These are phyloP conservation scores for Gambusia affinis DNA, from an alignment of 2,113 vertebrate species.

Conservation along the genomic window DNA sequence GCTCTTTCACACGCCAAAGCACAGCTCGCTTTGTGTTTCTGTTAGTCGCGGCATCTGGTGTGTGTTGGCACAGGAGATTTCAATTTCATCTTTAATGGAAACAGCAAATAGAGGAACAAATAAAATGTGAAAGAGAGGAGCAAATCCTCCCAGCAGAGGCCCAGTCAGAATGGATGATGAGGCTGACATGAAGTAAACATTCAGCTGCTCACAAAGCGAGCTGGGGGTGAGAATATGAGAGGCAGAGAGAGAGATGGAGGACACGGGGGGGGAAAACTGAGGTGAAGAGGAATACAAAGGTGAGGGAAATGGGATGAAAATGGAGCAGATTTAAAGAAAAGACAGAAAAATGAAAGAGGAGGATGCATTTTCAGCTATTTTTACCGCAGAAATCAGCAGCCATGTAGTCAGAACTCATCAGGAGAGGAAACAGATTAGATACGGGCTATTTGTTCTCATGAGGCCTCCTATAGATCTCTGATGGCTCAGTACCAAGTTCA, in stretches of 20 bases:
- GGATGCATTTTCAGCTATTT: slow-evolving; percentile 39
- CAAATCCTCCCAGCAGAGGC: slow-evolving; percentile 58
- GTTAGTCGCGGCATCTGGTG: slow-evolving; percentile 38
- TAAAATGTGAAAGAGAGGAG: slow-evolving; percentile 56
- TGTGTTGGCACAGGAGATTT: slow-evolving; percentile 56
- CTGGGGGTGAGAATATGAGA: slow-evolving; percentile 19
- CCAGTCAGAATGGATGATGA: slow-evolving; percentile 61
- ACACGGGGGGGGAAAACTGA: slow-evolving; percentile 2
- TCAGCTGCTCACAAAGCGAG: slow-evolving; percentile 43
- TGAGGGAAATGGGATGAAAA: slow-evolving; percentile 18
- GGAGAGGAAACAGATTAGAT: slow-evolving; percentile 69
- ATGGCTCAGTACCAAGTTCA: slow-evolving; percentile 48
- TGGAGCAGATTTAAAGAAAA: slow-evolving; percentile 5
- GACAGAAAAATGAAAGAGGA: slow-evolving; percentile 5
- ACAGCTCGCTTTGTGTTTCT: slow-evolving; percentile 44
- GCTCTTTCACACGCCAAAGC: slow-evolving; percentile 60
- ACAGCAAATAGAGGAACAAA: slow-evolving; percentile 67
- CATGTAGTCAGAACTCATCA: slow-evolving; percentile 53
- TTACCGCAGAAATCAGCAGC: slow-evolving; percentile 35
- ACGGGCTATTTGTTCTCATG: slow-evolving; percentile 73
- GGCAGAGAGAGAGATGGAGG: not conserved
- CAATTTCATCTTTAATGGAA: slow-evolving; percentile 78
- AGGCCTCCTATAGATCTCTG: slow-evolving; percentile 48
- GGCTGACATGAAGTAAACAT: slow-evolving; percentile 56
- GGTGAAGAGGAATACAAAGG: slow-evolving; percentile 5